Percentiles rank a stretch among this genome's conserved stretches.
These are phyloP conservation scores for Drosophila cognata DNA, from an alignment of 2,888 invertebrate genomes.

Conservation along the genomic window DNA sequence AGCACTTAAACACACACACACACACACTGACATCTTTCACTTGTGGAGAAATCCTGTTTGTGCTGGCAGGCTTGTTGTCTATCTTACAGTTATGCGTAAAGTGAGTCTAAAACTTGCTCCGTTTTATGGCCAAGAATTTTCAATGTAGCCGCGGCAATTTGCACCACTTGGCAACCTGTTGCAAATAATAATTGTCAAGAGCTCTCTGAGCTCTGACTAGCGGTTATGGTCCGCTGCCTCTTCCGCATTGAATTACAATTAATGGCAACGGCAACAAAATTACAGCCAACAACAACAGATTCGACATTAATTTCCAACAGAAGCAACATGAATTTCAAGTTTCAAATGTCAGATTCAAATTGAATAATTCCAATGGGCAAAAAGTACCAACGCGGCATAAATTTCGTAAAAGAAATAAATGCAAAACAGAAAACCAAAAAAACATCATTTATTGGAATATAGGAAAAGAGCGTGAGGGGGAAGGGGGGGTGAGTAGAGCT, in stretches of 20 bases:
- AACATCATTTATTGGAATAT: slow-evolving; percentile 17
- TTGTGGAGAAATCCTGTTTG: slow-evolving; percentile 61
- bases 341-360: slow-evolving; percentile 72
- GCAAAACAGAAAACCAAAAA: background rate
- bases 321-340: slow-evolving; percentile 66
- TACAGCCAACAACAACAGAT: slow-evolving; percentile 26
- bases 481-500: background rate
- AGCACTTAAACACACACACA: slow-evolving; percentile 30
- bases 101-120: slow-evolving; percentile 69
- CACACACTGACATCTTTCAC: slow-evolving; percentile 24
- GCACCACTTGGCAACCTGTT: slow-evolving; percentile 71
- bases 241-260: slow-evolving; percentile 83
- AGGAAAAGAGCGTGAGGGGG: background rate
- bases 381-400: slow-evolving; percentile 40
- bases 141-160: slow-evolving; percentile 60
- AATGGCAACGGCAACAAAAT: slow-evolving; percentile 44
- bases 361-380: slow-evolving; percentile 48
- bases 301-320: slow-evolving; percentile 40
- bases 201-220: slow-evolving; percentile 35
- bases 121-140: slow-evolving; percentile 65
- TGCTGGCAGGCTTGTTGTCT: slow-evolving; percentile 54
- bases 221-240: slow-evolving; percentile 56
- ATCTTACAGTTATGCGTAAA: slow-evolving; percentile 79
- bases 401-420: slow-evolving; percentile 19
- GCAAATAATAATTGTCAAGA: slow-evolving; percentile 72